Percentiles rank a stretch among this genome's conserved stretches.
phyloP scores from a whole-genome alignment of 1,140 invertebrate genomes.

The Pseudoatta argentina region DNA sequence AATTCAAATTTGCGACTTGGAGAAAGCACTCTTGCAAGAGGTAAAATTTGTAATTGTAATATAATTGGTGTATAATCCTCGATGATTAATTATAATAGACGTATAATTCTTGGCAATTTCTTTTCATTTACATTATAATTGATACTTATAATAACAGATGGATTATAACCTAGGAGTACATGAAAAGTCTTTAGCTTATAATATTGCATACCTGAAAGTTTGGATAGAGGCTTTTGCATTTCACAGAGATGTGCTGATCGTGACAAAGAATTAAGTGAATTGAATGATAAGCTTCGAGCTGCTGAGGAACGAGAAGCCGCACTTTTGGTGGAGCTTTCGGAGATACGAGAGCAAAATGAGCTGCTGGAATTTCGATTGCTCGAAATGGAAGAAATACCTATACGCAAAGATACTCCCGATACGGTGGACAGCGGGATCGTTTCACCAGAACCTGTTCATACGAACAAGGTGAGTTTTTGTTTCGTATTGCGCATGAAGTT shows the following conservation, averaged over 20 bases:
- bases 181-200: neutral
- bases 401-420: conserved; percentile 77
- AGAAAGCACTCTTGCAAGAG: conserved; percentile 83
- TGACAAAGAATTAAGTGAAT: conserved; percentile 71
- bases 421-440: conserved; percentile 81
- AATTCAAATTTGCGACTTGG: conserved; percentile 81
- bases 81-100: too few species aligned
- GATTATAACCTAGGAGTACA: neutral
- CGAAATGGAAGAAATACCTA: conserved; percentile 84
- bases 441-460: conserved; percentile 79
- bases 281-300: conserved; percentile 80
- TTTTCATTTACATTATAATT: neutral
- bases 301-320: conserved; percentile 84
- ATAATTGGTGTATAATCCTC: too few species aligned
- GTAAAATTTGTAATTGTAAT: conserved; percentile 53
- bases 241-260: conserved; percentile 75
- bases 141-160: neutral
- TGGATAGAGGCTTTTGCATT: neutral
- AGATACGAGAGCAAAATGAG: conserved; percentile 86
- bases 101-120: neutral
- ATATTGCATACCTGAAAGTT: neutral
- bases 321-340: conserved; percentile 85
- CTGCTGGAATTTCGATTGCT: conserved; percentile 86
- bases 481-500: neutral
- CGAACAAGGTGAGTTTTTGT: conserved; percentile 75